Conservation (phyloP, 2,113 vertebrate species). For the Pungitius pungitius region DNA sequence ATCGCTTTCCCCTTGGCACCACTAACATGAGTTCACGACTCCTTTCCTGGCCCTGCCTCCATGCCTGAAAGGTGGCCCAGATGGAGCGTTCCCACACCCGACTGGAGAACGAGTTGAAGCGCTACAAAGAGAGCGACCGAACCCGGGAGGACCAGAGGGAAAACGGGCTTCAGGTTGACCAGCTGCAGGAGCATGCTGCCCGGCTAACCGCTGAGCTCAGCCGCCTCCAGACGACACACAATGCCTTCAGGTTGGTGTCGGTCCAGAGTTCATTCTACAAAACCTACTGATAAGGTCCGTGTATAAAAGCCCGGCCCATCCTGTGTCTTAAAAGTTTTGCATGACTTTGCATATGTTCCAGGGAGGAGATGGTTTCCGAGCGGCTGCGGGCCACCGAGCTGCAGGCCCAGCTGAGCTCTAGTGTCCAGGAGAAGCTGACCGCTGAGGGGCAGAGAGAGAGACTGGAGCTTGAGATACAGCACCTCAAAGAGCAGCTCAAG, state of each 20-base stretch:
- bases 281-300: background rate
- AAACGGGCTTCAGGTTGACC: constrained; percentile 69
- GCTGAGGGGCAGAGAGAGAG: constrained; percentile 78
- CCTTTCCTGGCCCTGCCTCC: background rate
- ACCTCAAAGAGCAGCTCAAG: constrained; percentile 64
- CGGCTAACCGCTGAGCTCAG: constrained; percentile 74
- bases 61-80: constrained; percentile 72
- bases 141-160: constrained; percentile 62
- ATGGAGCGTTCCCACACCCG: constrained; percentile 75
- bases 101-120: constrained; percentile 69
- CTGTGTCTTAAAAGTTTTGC: constrained; percentile 26
- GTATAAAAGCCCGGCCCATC: background rate
- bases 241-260: constrained; percentile 76
- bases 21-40: background rate
- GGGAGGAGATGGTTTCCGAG: constrained; percentile 72
- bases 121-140: constrained; percentile 46
- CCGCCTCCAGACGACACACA: constrained; percentile 77
- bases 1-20: background rate
- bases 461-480: constrained; percentile 70
- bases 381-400: constrained; percentile 78
- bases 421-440: constrained; percentile 74
- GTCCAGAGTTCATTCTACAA: background rate
- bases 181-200: constrained; percentile 71
- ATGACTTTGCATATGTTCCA: constrained; percentile 51
- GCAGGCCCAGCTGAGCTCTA: constrained; percentile 78